These are phyloP conservation scores for Helostoma temminkii DNA, from an alignment of 2,797 vertebrate genomes.

Conservation along the genomic window DNA sequence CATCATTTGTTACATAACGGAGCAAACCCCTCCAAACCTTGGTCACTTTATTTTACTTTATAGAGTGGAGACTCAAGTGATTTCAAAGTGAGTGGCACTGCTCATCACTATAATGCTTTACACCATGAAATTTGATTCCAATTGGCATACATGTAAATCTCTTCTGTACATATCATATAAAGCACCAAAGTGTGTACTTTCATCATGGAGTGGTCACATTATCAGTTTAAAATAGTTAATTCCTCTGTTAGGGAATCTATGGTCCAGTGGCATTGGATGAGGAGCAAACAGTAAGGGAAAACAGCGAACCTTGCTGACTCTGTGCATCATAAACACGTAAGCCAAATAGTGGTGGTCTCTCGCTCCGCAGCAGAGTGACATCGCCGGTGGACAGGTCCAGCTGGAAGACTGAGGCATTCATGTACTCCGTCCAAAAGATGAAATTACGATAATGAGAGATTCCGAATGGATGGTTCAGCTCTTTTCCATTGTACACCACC, in stretches of 20 bases:
- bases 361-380: constrained; percentile 91
- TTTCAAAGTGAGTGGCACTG: constrained; percentile 45
- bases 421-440: constrained; percentile 99
- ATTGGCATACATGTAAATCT: constrained; percentile 17
- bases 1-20: constrained; percentile 61
- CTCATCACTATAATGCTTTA: constrained; percentile 42
- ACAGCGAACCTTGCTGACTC: constrained; percentile 93
- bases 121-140: constrained; percentile 35
- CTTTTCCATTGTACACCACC: constrained; percentile 96
- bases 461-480: constrained; percentile 98
- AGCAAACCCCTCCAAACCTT: constrained; percentile 40
- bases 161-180: constrained; percentile 28
- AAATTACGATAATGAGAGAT: constrained; percentile 93
- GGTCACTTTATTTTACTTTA: constrained; percentile 47
- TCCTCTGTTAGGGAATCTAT: constrained; percentile 31
- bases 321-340: constrained; percentile 94
- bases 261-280: constrained; percentile 30
- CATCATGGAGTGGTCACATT: constrained; percentile 21
- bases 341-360: constrained; percentile 95
- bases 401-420: constrained; percentile 99
- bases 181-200: constrained; percentile 29
- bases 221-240: constrained; percentile 25
- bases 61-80: constrained; percentile 33
- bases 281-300: constrained; percentile 40
- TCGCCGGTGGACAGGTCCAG: constrained; percentile 90